Conservation (phyloP, 2,888 invertebrate genomes). For the Dynastes maya region DNA sequence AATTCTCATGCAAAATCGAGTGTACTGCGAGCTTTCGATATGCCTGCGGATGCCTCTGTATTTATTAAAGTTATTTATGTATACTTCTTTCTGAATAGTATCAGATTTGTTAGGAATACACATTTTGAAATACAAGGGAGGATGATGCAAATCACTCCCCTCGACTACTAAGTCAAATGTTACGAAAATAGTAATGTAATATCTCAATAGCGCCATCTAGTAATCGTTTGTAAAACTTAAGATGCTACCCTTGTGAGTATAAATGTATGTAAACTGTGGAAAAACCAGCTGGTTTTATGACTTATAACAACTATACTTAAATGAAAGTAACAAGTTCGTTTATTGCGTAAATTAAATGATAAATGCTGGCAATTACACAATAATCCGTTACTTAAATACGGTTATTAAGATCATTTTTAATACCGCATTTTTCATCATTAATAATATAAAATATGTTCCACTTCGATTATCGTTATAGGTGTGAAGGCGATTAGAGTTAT, state of each 20-base stretch:
- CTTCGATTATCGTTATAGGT: constrained; percentile 28
- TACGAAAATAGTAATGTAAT: no score
- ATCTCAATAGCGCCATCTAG: no score
- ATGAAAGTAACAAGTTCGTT: neutral
- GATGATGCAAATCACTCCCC: no score
- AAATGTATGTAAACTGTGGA: neutral
- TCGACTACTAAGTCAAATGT: no score
- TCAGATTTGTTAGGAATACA: no score
- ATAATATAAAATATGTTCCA: neutral
- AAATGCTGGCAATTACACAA: constrained; percentile 21
- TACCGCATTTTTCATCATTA: neutral
- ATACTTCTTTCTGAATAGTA: no score
- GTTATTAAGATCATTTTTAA: constrained; percentile 26
- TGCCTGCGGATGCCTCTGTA: no score
- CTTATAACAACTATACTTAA: neutral
- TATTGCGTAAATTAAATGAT: constrained; percentile 6
- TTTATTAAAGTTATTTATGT: no score
- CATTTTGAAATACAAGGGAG: no score
- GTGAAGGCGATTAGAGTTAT: constrained; percentile 8
- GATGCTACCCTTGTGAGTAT: neutral
- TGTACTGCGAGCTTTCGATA: no score
- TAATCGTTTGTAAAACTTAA: no score
- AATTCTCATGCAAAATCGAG: no score
- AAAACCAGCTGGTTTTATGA: neutral
- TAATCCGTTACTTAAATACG: constrained; percentile 30